phyloP scores from a whole-genome alignment of 1,140 invertebrate genomes.

The Calliopsis andreniformis region DNA sequence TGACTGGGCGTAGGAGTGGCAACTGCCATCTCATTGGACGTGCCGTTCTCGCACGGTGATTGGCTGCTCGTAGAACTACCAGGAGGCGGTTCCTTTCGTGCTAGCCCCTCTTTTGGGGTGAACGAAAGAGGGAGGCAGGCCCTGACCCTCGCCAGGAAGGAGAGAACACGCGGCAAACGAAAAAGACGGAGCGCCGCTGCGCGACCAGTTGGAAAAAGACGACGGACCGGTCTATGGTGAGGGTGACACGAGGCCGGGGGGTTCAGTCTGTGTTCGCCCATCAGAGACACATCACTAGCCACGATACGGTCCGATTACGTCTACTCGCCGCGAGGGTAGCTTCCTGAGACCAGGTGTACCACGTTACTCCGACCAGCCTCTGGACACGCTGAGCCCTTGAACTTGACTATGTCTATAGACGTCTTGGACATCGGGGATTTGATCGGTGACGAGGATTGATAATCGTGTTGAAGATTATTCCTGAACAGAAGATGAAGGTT shows the following conservation, averaged over 20 bases:
- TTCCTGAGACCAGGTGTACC: slow-evolving; percentile 43
- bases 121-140: slow-evolving; percentile 56
- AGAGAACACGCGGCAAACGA: slow-evolving; percentile 55
- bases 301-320: slow-evolving; percentile 59
- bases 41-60: slow-evolving; percentile 65
- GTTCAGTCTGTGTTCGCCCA: slow-evolving; percentile 81
- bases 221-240: slow-evolving; percentile 66
- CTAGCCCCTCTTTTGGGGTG: slow-evolving; percentile 53
- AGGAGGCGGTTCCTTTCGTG: slow-evolving; percentile 74
- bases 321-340: slow-evolving; percentile 54
- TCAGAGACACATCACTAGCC: slow-evolving; percentile 74
- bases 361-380: neutral
- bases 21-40: slow-evolving; percentile 76
- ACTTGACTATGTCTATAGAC: slow-evolving; percentile 8
- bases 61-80: slow-evolving; percentile 75
- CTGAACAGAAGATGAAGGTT: neutral
- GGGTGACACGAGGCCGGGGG: slow-evolving; percentile 74
- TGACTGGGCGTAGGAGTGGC: slow-evolving; percentile 78
- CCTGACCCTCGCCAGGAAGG: slow-evolving; percentile 61
- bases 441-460: neutral
- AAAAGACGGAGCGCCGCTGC: slow-evolving; percentile 58
- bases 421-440: neutral
- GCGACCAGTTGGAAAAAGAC: slow-evolving; percentile 73
- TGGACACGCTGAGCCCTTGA: slow-evolving; percentile 1
- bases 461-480: neutral